Conservation (phyloP, 2,113 vertebrate species). For the Lipophrys pholis region DNA sequence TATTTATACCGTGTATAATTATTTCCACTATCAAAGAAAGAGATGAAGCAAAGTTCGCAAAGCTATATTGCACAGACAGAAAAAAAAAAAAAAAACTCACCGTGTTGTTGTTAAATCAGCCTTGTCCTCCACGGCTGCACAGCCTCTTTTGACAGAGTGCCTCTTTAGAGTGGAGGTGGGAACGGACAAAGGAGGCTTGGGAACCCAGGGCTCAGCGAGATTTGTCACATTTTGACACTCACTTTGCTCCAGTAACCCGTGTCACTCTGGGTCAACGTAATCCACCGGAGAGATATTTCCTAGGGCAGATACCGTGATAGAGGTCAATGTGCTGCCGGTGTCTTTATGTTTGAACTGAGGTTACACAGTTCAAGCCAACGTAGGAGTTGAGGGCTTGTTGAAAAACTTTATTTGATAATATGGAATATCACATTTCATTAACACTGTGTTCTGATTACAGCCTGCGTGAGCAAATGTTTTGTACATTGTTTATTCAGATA, state of each 20-base stretch:
- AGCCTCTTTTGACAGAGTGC: constrained; percentile 53
- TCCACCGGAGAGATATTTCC: constrained; percentile 47
- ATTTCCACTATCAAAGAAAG: background rate
- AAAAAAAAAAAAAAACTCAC: constrained; percentile 7
- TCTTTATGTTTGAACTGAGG: constrained; percentile 21
- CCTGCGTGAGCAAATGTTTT: background rate
- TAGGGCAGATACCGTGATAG: constrained; percentile 30
- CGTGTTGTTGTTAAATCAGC: constrained; percentile 46
- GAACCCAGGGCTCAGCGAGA: constrained; percentile 63
- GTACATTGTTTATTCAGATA: too few relatives aligned
- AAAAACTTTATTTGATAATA: background rate
- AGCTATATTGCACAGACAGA: constrained; percentile 2
- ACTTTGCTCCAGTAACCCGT: constrained; percentile 71
- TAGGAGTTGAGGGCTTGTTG: background rate
- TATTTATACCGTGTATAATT: constrained; percentile 8
- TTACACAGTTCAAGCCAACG: background rate
- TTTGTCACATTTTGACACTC: constrained; percentile 72
- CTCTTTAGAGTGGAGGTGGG: constrained; percentile 63
- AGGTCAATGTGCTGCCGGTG: constrained; percentile 25
- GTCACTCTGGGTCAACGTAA: constrained; percentile 66
- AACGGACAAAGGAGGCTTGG: constrained; percentile 55
- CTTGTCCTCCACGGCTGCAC: constrained; percentile 23
- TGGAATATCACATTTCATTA: background rate
- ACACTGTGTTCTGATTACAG: background rate
- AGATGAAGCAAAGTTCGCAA: background rate